Base-by-base conservation (phyloP, 2,888 invertebrate genomes). In the Lucinisca nassula region DNA sequence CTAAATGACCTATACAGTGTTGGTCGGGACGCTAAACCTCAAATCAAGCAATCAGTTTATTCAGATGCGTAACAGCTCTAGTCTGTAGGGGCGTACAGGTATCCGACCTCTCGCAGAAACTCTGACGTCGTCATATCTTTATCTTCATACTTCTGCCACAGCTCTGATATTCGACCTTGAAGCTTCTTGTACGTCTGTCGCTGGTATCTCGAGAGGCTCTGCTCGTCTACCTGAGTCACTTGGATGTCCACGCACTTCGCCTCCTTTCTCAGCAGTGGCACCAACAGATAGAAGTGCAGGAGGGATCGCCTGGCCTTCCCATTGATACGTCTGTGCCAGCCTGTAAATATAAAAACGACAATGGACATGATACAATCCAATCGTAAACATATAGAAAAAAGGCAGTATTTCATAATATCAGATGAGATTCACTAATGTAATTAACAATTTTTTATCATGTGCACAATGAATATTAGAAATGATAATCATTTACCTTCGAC, bases 111-210 rank as follows among this genome's bases (percentile, higher is more conserved):
- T 4, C 72, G 35, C 24, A 72, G 38, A 1, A 72, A 6, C 38
- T 24, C n/a, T 8, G 83, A 72, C 10, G 82, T 75, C 1, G 55
- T 72, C 37, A 83, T 3, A 12, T 72, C 78, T 6, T 30, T 74
- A 24, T 79, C 78, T 21, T 84, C 78, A 45, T 84, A 84, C 17
- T 49, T 30, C 70, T 61, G 73, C 79, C 84, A 84, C 14, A 58
- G 38, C 38, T 73, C 79, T 38, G 74, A 79, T 12, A 84, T 38
- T 40, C 58, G 37, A 10, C 73, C 84, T 35, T 84, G 76, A 21
- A 74, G 37, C 21, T n/a, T 14, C 27, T 32, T 38, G 32, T 79
- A 74, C 30, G 32, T 51, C 40, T 84, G 55, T 40, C 79, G n/a
- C 32, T 40, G 84, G 4, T 58, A n/a, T 27, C 37, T 58, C 0